Conservation (phyloP, 2,797 vertebrate genomes). For the Buceros bicornis region DNA sequence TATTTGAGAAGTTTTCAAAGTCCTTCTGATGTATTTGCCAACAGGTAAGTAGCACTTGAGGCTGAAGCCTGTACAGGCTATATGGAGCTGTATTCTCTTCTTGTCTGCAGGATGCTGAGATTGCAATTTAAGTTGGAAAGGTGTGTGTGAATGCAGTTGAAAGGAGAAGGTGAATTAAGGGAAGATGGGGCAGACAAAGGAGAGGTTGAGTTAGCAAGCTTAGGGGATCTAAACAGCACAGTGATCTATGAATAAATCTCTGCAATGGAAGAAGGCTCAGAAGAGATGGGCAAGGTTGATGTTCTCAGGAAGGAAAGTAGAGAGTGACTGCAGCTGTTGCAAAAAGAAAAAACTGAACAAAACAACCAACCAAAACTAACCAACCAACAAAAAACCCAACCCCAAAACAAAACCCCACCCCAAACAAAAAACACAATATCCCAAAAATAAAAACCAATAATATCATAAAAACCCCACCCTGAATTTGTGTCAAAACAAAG, state of each 20-base stretch:
- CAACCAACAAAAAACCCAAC: background rate
- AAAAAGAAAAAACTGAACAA: too few species aligned
- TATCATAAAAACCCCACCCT: background rate
- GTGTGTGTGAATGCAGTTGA: background rate
- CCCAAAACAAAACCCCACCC: background rate
- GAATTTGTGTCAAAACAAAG: background rate
- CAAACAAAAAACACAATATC: too few species aligned
- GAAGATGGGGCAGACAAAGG: background rate
- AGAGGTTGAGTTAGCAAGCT: rapidly evolving
- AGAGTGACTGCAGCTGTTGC: background rate
- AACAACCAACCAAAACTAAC: background rate
- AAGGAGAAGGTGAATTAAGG: background rate
- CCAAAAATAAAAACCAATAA: too few species aligned
- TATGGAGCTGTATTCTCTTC: rapidly evolving
- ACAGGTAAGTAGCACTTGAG: background rate
- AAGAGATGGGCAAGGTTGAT: background rate
- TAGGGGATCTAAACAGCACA: background rate
- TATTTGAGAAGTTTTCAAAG: background rate
- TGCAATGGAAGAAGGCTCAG: background rate
- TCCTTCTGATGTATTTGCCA: background rate
- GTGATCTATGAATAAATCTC: background rate
- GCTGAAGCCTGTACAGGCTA: background rate
- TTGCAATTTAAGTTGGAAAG: background rate
- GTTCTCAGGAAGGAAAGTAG: background rate
- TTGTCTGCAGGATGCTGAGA: background rate